Base-by-base conservation (phyloP, 2,888 invertebrate species). In the Melanchra persicariae region DNA sequence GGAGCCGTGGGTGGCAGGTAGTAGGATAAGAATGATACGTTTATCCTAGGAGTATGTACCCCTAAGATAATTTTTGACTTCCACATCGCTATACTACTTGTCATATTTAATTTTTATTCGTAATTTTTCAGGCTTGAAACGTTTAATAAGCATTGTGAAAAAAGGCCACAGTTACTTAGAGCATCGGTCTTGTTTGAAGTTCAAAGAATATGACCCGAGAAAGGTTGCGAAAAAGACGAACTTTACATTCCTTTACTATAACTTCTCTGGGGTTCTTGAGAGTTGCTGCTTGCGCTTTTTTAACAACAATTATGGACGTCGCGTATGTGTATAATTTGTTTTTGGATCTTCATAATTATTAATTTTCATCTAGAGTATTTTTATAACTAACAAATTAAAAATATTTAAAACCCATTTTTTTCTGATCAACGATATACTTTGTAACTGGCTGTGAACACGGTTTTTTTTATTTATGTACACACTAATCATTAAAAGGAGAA, bases 221-320 rank as follows among this genome's bases (percentile, higher is more conserved):
- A 26, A 30, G 1, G 40, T 88, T 10, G 88, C 89, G 0, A 74
- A 55, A 3, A 59, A 17, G 19, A 67, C 19, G 3, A 91, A 92
- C 70, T 76, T 79, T 6, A 93, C 92, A 0, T 93, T 91, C 61
- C 87, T 95, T 5, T 93, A 88, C 73, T 95, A 90, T 77, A 90
- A 87, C 8, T 94, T 90, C 75, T 94, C 95, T 0, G 92, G 90
- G 40, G 94, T 92, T 1, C 77, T 94, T 5, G 95, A 95, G 73
- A 90, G 80, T 70, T 95, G 95, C 72, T 95, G 95, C 70, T 72
- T 90, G 3, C 74, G 64, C 1, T 91, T 89, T 64, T 93, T 82
- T 66, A 80, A 72, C 2, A 88, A 88, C n/a, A 43, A 81, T 3
- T 8, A 61, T 6, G 91, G 92, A 30, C 85, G 91, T 63, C 81